Evolutionary conservation across 2,113 vertebrate genomes (phyloP).

Genomic region (Oryzias woworae): DNA sequence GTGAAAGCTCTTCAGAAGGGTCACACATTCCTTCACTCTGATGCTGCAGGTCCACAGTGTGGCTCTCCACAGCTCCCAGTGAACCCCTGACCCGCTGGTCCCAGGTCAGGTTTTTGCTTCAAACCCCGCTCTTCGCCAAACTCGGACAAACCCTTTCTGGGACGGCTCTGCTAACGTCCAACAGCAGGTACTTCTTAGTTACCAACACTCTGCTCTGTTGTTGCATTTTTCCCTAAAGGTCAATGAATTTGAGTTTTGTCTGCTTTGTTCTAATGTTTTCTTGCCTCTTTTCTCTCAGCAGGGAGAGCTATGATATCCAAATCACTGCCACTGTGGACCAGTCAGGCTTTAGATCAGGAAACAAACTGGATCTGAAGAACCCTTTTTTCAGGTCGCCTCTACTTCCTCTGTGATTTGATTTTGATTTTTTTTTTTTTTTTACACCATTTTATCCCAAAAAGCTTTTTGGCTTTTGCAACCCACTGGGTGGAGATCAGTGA

Average conservation of each 20-base stretch:
- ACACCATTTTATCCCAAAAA: too few species aligned
- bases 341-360: constrained; percentile 82
- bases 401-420: neutral
- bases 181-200: constrained; percentile 63
- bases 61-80: constrained; percentile 81
- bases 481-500: too few species aligned
- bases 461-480: too few species aligned
- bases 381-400: constrained; percentile 75
- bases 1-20: neutral
- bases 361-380: constrained; percentile 81
- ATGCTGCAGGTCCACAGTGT: constrained; percentile 71
- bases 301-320: constrained; percentile 83
- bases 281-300: constrained; percentile 31
- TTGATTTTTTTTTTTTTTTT: too few species aligned
- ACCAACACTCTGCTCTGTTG: neutral
- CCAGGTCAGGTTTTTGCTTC: constrained; percentile 81
- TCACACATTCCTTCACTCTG: accelerated
- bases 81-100: constrained; percentile 84
- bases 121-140: constrained; percentile 81
- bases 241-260: too few species aligned
- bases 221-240: too few species aligned
- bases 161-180: constrained; percentile 74
- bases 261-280: too few species aligned
- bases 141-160: constrained; percentile 82
- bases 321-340: constrained; percentile 80